Conservation (phyloP, 2,888 invertebrate species). For the Ephialtes manifestator region DNA sequence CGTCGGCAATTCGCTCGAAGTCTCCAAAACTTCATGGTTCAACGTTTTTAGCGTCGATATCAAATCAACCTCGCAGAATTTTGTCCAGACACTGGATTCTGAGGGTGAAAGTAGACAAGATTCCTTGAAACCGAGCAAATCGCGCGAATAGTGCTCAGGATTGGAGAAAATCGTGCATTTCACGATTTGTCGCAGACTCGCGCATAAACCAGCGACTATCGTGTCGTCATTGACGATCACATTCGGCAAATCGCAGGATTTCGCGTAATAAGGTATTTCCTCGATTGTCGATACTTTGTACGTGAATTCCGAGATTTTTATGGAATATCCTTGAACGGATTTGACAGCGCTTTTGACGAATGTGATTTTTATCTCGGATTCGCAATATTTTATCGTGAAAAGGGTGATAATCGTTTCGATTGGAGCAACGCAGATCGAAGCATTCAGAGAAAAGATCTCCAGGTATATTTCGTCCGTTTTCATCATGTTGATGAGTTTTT, state of each 20-base stretch:
- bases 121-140: slow-evolving; percentile 92
- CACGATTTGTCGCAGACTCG: slow-evolving; percentile 89
- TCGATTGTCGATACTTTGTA: slow-evolving; percentile 82
- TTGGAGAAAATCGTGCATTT: slow-evolving; percentile 82
- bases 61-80: slow-evolving; percentile 95
- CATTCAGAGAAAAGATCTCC: slow-evolving; percentile 77
- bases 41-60: slow-evolving; percentile 88
- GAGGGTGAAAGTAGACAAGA: slow-evolving; percentile 94
- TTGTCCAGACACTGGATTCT: slow-evolving; percentile 95
- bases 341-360: slow-evolving; percentile 83
- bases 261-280: slow-evolving; percentile 85
- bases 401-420: slow-evolving; percentile 90
- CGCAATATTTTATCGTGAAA: slow-evolving; percentile 89
- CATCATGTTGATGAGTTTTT: slow-evolving; percentile 44
- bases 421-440: slow-evolving; percentile 83
- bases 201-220: slow-evolving; percentile 92
- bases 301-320: slow-evolving; percentile 83
- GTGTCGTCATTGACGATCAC: slow-evolving; percentile 88
- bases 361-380: slow-evolving; percentile 85
- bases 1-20: slow-evolving; percentile 87
- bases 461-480: slow-evolving; percentile 81
- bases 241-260: slow-evolving; percentile 89
- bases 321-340: slow-evolving; percentile 76
- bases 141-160: slow-evolving; percentile 84
- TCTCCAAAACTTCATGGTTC: slow-evolving; percentile 75